These are phyloP conservation scores for Zaprionus obscuricornis DNA, from an alignment of 2,888 invertebrate genomes.

Conservation along the genomic window DNA sequence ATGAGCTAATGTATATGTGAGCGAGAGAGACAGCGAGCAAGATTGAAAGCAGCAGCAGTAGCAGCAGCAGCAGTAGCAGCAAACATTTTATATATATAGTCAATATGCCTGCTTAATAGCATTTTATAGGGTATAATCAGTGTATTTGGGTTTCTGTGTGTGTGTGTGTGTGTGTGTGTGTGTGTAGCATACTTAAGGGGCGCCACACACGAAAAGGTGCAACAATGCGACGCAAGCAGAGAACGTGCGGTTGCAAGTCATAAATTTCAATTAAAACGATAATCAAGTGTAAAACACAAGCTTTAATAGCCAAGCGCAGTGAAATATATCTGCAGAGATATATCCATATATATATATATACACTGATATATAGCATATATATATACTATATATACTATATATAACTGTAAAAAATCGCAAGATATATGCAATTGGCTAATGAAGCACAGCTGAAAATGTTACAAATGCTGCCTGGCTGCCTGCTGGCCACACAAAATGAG, in stretches of 20 bases:
- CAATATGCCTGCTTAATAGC: too few relatives aligned
- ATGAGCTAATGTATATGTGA: too few relatives aligned
- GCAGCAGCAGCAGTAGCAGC: neutral
- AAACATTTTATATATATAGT: too few relatives aligned
- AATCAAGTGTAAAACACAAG: conserved; percentile 65
- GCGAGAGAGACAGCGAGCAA: too few relatives aligned
- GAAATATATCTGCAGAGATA: conserved; percentile 28
- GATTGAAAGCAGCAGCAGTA: neutral
- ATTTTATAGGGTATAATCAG: too few relatives aligned
- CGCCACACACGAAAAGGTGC: conserved; percentile 5
- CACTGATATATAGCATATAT: neutral
- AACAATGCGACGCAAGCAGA: neutral
- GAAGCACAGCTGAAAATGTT: conserved; percentile 25
- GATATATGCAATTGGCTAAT: conserved; percentile 33
- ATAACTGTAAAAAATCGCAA: neutral
- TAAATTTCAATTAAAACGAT: conserved; percentile 67
- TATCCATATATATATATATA: conserved; percentile 6
- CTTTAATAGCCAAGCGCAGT: conserved; percentile 33
- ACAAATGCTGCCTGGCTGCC: too few relatives aligned
- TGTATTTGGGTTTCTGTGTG: too few relatives aligned
- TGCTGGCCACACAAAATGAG: too few relatives aligned
- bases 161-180: too few relatives aligned
- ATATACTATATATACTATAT: conserved; percentile 5
- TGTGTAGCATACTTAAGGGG: conserved; percentile 58
- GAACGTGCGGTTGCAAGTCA: conserved; percentile 33